Conservation (phyloP, 2,888 invertebrate species). For the Diloba caeruleocephala region DNA sequence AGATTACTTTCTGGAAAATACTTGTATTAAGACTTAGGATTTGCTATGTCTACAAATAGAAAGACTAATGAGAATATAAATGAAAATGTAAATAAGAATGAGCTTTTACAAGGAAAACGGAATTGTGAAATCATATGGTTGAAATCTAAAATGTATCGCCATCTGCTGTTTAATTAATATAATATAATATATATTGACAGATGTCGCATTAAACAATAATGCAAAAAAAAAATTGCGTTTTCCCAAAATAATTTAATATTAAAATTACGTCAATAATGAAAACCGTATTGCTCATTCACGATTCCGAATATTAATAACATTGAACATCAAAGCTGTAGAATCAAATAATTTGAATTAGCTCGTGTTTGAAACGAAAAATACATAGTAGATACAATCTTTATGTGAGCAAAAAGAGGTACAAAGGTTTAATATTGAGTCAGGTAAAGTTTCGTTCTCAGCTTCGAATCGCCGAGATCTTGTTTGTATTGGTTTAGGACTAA, state of each 20-base stretch:
- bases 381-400: slow-evolving; percentile 43
- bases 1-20: slow-evolving; percentile 23
- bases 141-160: background rate
- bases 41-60: background rate
- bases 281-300: slow-evolving; percentile 32
- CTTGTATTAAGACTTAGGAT: background rate
- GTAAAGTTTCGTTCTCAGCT: slow-evolving; percentile 59
- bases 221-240: too few relatives aligned
- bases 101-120: too few relatives aligned
- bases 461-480: slow-evolving; percentile 52
- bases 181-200: slow-evolving; percentile 13
- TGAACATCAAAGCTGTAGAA: slow-evolving; percentile 7
- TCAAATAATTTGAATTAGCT: slow-evolving; percentile 34
- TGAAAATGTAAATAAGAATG: too few relatives aligned
- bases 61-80: too few relatives aligned
- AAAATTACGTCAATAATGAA: slow-evolving; percentile 48
- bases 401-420: slow-evolving; percentile 36
- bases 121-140: too few relatives aligned
- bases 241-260: too few relatives aligned
- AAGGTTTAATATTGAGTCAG: slow-evolving; percentile 58
- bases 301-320: slow-evolving; percentile 48
- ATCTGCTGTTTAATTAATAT: slow-evolving; percentile 1
- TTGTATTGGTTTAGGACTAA: slow-evolving; percentile 77
- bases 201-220: too few relatives aligned
- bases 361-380: slow-evolving; percentile 21